Base-by-base conservation (phyloP, 2,888 invertebrate genomes). In the Vanessa cardui region DNA sequence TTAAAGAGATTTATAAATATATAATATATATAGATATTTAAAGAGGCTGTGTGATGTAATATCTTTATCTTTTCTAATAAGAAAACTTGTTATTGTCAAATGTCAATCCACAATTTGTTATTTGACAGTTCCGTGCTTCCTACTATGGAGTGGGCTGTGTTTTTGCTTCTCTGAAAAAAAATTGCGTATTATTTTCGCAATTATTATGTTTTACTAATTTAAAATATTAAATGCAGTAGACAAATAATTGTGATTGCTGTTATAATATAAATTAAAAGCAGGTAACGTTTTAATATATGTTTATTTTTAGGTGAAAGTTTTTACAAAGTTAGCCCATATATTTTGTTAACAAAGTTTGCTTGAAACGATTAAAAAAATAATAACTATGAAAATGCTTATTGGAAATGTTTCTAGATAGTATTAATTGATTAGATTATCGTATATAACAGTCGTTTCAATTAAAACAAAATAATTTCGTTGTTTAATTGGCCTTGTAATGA, bases 251-350 rank as follows among this genome's bases (percentile, higher is more conserved):
- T 81, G 75, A 79, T 80, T 76, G 66, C 80, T 76, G 74, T 76
- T 75, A 66, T 70, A 68, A 68, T 70, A 76, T 76, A 68, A 72
- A 80, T 78, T 77, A 78, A 76, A 74, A 73, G 77, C 87, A 88
- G 89, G 90, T 90, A 83, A 76, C 70, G 52, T 49, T 45, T 73
- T 71, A 58, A 70, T 73, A 69, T 64, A 60, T 60, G 18, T 72
- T 71, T 74, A 79, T 74, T 74, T 20, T n/a, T 0, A 76, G 80
- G 90, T 88, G 90, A 90, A 90, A 90, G 90, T 90, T 80, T 49
- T 44, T 65, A 56, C 21, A 47, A 61, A 71, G n/a, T 69, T 68
- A 45, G 26, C 20, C 2, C 44, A 21, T 12, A 66, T 26, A 54
- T 54, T 31, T 16, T 39, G 39, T 39, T 39, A 54, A 63, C 46